Evolutionary conservation across 1,140 invertebrate genomes (phyloP).

Genomic region (Habropoda laboriosa): DNA sequence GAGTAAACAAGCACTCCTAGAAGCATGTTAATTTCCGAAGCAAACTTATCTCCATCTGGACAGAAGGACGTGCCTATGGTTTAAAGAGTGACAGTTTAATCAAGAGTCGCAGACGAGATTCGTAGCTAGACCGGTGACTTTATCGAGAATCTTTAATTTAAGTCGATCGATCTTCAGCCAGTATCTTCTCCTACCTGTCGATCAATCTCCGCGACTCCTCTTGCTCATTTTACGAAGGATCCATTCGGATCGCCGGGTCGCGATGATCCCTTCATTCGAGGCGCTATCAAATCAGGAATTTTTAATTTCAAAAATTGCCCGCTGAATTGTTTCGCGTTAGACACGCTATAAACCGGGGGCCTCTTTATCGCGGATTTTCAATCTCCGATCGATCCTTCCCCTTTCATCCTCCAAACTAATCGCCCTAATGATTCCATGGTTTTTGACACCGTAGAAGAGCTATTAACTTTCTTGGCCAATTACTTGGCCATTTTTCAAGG

Average conservation of each 20-base stretch:
- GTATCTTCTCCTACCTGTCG: background rate
- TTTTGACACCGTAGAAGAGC: background rate
- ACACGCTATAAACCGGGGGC: constrained; percentile 27
- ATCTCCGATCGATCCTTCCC: constrained; percentile 10
- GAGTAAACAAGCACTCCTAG: too few relatives aligned
- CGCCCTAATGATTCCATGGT: background rate
- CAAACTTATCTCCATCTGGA: background rate
- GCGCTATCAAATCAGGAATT: constrained; percentile 13
- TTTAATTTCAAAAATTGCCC: constrained; percentile 46
- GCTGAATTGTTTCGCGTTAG: constrained; percentile 28
- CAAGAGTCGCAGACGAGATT: background rate
- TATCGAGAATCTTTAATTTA: constrained; percentile 40
- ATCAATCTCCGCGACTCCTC: constrained; percentile 1
- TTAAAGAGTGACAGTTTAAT: constrained; percentile 19
- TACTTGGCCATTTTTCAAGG: background rate
- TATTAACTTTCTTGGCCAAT: background rate
- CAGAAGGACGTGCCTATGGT: background rate
- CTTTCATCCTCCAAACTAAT: background rate
- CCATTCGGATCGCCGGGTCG: background rate
- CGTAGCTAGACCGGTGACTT: constrained; percentile 15
- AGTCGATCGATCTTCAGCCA: constrained; percentile 31
- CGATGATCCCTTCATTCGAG: background rate
- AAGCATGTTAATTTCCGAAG: background rate
- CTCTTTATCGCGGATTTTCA: constrained; percentile 14
- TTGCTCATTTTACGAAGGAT: constrained; percentile 17